Conservation (phyloP, 2,888 invertebrate genomes). For the Smittia sp. region DNA sequence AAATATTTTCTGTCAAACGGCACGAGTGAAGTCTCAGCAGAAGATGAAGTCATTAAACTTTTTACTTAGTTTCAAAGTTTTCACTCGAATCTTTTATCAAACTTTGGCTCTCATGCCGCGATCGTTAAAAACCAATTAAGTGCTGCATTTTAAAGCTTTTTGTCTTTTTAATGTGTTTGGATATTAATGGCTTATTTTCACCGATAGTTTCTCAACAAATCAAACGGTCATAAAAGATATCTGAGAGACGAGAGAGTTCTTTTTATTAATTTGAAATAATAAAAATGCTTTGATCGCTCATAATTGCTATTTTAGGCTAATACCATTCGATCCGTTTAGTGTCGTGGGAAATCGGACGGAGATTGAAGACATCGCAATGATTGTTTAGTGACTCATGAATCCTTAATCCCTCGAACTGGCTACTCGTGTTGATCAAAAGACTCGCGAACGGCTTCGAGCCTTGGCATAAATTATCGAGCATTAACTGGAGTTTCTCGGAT, state of each 20-base stretch:
- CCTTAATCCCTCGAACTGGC: conserved; percentile 1
- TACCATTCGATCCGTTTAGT: background rate
- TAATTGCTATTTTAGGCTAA: conserved; percentile 21
- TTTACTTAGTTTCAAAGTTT: too few species aligned
- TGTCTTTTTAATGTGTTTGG: conserved; percentile 13
- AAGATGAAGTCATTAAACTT: too few species aligned
- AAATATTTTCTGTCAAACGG: too few species aligned
- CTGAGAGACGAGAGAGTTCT: background rate
- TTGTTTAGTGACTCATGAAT: conserved; percentile 19
- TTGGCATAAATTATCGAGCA: conserved; percentile 25
- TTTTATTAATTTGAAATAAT: background rate
- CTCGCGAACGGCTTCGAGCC: background rate
- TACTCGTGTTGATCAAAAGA: conserved; percentile 14
- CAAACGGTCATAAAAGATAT: background rate
- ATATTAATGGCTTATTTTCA: conserved; percentile 31
- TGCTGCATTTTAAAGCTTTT: conserved; percentile 22
- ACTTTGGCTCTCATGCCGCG: background rate
- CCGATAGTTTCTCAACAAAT: background rate
- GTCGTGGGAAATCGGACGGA: background rate
- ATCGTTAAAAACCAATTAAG: conserved; percentile 39
- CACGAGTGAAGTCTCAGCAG: too few species aligned
- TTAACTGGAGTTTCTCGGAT: background rate
- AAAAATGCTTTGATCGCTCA: background rate
- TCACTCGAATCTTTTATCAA: too few species aligned
- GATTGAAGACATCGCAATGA: background rate